These are phyloP conservation scores for Acanthiza pusilla DNA, from an alignment of 2,797 vertebrate genomes.

Conservation along the genomic window DNA sequence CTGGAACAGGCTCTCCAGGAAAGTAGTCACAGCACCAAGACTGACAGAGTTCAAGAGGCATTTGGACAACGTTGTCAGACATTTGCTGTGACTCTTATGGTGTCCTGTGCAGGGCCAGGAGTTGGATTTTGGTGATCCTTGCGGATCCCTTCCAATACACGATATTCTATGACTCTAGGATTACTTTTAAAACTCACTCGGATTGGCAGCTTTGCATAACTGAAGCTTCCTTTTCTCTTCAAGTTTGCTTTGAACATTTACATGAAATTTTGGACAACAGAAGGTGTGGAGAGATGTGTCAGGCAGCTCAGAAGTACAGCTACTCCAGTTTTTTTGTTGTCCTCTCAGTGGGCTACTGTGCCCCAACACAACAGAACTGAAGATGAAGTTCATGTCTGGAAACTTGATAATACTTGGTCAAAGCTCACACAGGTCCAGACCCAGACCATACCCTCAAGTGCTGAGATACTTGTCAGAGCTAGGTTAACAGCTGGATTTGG, in stretches of 20 bases:
- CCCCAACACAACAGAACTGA: not conserved
- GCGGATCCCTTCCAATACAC: not conserved
- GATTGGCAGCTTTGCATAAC: not conserved
- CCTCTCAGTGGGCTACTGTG: not conserved
- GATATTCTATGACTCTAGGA: not conserved
- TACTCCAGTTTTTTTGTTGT: not conserved
- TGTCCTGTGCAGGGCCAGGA: not conserved
- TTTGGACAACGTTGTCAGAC: not conserved
- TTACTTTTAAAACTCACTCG: not conserved
- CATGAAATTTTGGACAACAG: not conserved
- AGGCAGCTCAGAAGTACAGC: not conserved
- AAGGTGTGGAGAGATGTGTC: not conserved
- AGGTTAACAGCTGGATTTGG: not conserved
- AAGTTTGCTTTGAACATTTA: not conserved
- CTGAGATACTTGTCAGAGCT: not conserved
- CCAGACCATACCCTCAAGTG: not conserved
- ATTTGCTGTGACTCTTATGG: not conserved
- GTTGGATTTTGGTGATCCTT: not conserved
- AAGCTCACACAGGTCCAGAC: not conserved
- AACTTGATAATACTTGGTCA: not conserved
- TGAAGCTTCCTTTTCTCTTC: not conserved
- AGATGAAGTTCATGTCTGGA: not conserved
- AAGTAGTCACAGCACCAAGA: not conserved
- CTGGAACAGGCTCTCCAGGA: not conserved
- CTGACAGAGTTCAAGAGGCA: not conserved